Percentiles rank a stretch among this genome's conserved stretches.
Conservation (phyloP, 2,888 invertebrate species). For the Chaetoderma sp. region DNA sequence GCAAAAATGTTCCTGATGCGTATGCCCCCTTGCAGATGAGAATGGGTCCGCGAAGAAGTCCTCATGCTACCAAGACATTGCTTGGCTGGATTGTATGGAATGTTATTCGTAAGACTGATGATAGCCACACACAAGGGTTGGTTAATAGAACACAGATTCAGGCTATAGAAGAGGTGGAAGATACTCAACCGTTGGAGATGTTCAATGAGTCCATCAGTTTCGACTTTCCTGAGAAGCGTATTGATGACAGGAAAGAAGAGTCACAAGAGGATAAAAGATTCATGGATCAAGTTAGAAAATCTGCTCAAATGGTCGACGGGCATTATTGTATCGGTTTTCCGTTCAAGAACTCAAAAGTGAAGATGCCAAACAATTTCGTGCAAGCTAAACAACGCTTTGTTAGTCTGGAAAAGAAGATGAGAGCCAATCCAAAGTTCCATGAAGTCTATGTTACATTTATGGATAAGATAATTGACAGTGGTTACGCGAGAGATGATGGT, state of each 20-base stretch:
- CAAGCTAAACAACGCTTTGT: not conserved
- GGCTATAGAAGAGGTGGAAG: not conserved
- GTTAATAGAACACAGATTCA: not conserved
- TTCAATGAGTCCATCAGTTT: not conserved
- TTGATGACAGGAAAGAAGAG: not conserved
- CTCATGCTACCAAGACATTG: slow-evolving; percentile 17
- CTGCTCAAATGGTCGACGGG: not conserved
- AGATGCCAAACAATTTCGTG: not conserved
- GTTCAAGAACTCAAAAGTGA: not conserved
- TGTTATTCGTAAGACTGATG: not conserved
- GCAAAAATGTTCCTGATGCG: slow-evolving; percentile 23
- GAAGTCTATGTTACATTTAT: slow-evolving; percentile 21
- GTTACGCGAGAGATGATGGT: slow-evolving; percentile 2
- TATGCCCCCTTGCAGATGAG: slow-evolving; percentile 18
- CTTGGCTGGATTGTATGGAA: slow-evolving; percentile 26
- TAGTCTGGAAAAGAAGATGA: slow-evolving; percentile 4
- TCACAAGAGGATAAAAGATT: not conserved
- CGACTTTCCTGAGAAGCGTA: not conserved
- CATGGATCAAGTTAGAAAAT: not conserved
- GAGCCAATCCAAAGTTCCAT: not conserved
- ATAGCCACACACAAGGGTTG: not conserved
- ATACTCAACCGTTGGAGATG: not conserved
- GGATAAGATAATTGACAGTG: slow-evolving; percentile 15
- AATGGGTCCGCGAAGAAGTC: slow-evolving; percentile 20
- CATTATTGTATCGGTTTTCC: not conserved